These are phyloP conservation scores for Iguana delicatissima DNA, from an alignment of 2,797 vertebrate species.

Conservation along the genomic window DNA sequence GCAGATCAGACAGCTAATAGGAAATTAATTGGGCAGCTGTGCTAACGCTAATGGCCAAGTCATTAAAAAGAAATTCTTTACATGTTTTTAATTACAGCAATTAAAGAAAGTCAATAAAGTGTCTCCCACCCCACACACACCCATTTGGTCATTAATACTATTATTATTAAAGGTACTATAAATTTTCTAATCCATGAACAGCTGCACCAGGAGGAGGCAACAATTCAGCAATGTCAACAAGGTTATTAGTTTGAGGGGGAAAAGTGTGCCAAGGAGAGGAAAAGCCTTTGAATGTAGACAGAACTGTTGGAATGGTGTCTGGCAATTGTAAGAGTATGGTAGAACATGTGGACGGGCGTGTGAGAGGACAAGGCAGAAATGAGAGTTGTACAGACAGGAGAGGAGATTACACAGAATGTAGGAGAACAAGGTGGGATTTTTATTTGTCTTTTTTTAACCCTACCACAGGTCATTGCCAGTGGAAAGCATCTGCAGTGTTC, in stretches of 20 bases:
- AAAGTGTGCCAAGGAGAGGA: neutral
- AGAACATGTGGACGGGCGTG: neutral
- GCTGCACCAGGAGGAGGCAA: neutral
- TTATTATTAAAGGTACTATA: constrained; percentile 28
- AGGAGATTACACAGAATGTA: neutral
- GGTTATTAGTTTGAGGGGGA: fast-evolving
- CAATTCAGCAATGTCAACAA: fast-evolving
- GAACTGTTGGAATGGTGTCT: neutral
- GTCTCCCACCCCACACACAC: constrained; percentile 27
- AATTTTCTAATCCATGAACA: neutral
- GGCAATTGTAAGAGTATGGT: neutral
- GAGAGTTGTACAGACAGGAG: neutral
- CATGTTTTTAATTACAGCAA: constrained; percentile 86
- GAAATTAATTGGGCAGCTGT: constrained; percentile 85
- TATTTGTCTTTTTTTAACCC: neutral
- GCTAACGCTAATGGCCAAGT: constrained; percentile 82
- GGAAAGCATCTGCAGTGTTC: constrained; percentile 4
- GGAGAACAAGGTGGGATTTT: neutral
- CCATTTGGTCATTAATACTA: constrained; percentile 44
- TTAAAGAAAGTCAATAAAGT: constrained; percentile 82
- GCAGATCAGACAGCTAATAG: constrained; percentile 77
- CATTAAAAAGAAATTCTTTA: constrained; percentile 83
- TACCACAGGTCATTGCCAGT: constrained; percentile 6
- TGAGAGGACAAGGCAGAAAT: neutral
- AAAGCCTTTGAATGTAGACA: neutral